Base-by-base conservation (phyloP, 2,888 invertebrate species). In the Spilosoma lubricipeda region DNA sequence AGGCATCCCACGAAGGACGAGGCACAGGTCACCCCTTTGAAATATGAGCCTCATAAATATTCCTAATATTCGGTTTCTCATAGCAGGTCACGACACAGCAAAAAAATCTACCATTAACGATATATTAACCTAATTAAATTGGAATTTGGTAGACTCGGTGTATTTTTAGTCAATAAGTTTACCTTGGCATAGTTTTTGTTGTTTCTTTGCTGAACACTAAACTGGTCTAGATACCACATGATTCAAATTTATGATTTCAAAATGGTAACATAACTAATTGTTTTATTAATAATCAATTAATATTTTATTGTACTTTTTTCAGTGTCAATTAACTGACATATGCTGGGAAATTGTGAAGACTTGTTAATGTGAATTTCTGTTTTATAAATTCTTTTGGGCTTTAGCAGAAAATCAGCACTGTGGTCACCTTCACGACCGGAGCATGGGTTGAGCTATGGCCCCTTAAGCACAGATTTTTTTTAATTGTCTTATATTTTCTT, bases 71-170 rank as follows among this genome's bases (percentile, higher is more conserved):
- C 79, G 80, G 84, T 81, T 82, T 84, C 79, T 84, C 79, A 78
- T 82, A 71, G 72, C 72, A 73, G 78, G 86, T 84, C 86, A 86
- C 86, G 87, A 78, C 78, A 86, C 71, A 77, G 80, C 84, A 85
- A 86, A 86, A 85, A 82, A 80, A 74, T 76, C 78, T 80, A 82
- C 79, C 79, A 86, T 88, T 88, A 86, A 84, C 83, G 63, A 82
- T 78, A 82, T 86, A 88, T 90, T 86, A 87, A 84, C 85, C 82
- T 90, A 91, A 90, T 91, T 89, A 90, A 83, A 80, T 52, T 79
- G 48, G 65, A 72, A 75, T 65, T 39, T 65, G 67, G 18, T 67
- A 48, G 11, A 20, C 30, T 67, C 23, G 18, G 18, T 67, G 27
- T 18, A 23, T 27, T 67, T 45, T 23, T 33, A 9, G 9, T n/a